These are phyloP conservation scores for Pygmarrhopalites habei DNA, from an alignment of 1,140 invertebrate genomes.

Conservation along the genomic window DNA sequence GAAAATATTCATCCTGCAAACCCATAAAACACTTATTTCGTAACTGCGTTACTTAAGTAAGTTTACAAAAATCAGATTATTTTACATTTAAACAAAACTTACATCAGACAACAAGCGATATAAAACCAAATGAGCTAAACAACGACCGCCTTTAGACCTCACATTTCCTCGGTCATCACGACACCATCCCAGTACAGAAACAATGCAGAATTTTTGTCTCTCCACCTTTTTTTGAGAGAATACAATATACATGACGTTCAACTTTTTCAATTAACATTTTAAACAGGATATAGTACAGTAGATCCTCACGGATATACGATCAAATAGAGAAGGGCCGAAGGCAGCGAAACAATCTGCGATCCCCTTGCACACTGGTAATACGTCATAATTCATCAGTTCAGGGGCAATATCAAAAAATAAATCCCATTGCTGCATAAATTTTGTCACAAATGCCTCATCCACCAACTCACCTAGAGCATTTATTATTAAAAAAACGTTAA, in stretches of 20 bases:
- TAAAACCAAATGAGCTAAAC: slow-evolving; percentile 1
- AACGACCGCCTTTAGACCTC: slow-evolving; percentile 8
- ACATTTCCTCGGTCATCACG: neutral
- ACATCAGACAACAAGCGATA: neutral
- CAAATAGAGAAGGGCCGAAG: slow-evolving; percentile 3
- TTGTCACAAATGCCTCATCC: neutral
- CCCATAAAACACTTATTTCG: neutral
- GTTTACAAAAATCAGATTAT: neutral
- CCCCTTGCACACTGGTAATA: neutral
- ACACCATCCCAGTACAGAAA: neutral
- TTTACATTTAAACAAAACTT: neutral
- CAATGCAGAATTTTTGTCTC: neutral
- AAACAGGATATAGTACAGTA: no score
- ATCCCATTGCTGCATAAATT: slow-evolving; percentile 1
- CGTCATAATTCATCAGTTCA: neutral
- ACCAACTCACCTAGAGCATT: neutral
- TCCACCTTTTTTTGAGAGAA: no score
- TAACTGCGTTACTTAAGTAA: neutral
- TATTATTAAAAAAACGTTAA: no score
- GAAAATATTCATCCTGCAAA: slow-evolving; percentile 7
- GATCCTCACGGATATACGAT: neutral
- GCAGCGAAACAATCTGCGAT: slow-evolving; percentile 12
- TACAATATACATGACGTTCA: no score
- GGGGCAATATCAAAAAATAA: slow-evolving; percentile 11
- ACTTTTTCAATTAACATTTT: no score